Evolutionary conservation across 2,113 vertebrate genomes (phyloP).

Genomic region (Mustela nigripes): DNA sequence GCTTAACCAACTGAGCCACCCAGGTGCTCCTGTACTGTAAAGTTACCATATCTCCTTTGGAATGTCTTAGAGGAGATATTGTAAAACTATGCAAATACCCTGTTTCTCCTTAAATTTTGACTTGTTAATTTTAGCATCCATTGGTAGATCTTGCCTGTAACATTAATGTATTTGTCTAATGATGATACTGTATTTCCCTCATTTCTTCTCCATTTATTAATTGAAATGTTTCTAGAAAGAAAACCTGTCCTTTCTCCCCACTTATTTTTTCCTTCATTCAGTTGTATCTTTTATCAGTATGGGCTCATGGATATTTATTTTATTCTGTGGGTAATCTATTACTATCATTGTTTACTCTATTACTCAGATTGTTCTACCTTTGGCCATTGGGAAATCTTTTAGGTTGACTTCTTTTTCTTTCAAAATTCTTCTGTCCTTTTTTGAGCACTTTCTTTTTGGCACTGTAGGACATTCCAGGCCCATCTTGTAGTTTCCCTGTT

Average conservation of each 20-base stretch:
- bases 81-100: not conserved
- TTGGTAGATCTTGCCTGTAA: not conserved
- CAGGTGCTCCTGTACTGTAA: not conserved
- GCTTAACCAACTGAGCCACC: not conserved
- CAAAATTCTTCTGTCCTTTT: not conserved
- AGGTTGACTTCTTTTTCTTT: not conserved
- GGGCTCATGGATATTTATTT: not conserved
- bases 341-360: constrained; percentile 13
- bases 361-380: constrained; percentile 23
- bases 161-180: not conserved
- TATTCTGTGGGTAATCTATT: not conserved
- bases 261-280: not conserved
- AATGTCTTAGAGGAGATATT: not conserved
- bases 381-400: not conserved
- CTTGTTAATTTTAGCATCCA: not conserved
- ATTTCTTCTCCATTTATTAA: constrained; percentile 45
- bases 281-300: not conserved
- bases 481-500: not conserved
- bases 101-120: constrained; percentile 37
- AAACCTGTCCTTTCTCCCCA: not conserved
- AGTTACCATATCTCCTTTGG: constrained; percentile 16
- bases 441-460: not conserved
- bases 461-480: not conserved
- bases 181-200: constrained; percentile 11
- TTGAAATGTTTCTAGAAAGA: constrained; percentile 48